Evolutionary conservation across 2,797 vertebrate genomes (phyloP).

Genomic region (Lophius americanus): DNA sequence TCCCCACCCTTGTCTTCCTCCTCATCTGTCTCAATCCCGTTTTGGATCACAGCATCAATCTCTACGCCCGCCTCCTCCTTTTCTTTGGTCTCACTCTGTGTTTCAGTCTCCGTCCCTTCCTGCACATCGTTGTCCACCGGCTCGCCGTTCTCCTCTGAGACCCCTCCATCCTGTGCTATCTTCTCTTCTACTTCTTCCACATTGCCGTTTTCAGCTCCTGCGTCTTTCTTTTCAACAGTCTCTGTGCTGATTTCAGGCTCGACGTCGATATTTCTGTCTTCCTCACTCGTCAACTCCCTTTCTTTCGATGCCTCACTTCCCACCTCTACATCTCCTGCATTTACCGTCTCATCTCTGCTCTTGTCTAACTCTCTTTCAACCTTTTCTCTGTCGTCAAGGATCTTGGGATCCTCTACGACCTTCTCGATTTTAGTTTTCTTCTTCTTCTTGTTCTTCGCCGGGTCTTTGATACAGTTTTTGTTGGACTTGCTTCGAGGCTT

Average conservation of each 20-base stretch:
- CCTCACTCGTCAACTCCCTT: slow-evolving; percentile 32
- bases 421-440: slow-evolving; percentile 63
- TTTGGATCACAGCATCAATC: slow-evolving; percentile 55
- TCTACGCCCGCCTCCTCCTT: slow-evolving; percentile 20
- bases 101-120: slow-evolving; percentile 38
- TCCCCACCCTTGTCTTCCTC: slow-evolving; percentile 43
- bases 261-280: slow-evolving; percentile 49
- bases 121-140: slow-evolving; percentile 20
- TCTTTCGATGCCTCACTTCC: slow-evolving; percentile 34
- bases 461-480: slow-evolving; percentile 82
- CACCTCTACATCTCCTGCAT: slow-evolving; percentile 13
- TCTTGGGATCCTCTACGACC: slow-evolving; percentile 45
- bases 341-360: slow-evolving; percentile 20
- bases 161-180: slow-evolving; percentile 23
- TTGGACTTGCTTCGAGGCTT: slow-evolving; percentile 81
- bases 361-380: not conserved
- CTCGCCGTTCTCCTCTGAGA: slow-evolving; percentile 31
- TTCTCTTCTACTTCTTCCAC: slow-evolving; percentile 38
- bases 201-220: slow-evolving; percentile 28
- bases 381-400: not conserved
- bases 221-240: slow-evolving; percentile 41
- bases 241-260: slow-evolving; percentile 44
- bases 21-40: slow-evolving; percentile 62
- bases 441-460: slow-evolving; percentile 79
- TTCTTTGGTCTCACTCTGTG: slow-evolving; percentile 60